These are phyloP conservation scores for Shargacucullia verbasci DNA, from an alignment of 2,888 invertebrate species.

Conservation along the genomic window DNA sequence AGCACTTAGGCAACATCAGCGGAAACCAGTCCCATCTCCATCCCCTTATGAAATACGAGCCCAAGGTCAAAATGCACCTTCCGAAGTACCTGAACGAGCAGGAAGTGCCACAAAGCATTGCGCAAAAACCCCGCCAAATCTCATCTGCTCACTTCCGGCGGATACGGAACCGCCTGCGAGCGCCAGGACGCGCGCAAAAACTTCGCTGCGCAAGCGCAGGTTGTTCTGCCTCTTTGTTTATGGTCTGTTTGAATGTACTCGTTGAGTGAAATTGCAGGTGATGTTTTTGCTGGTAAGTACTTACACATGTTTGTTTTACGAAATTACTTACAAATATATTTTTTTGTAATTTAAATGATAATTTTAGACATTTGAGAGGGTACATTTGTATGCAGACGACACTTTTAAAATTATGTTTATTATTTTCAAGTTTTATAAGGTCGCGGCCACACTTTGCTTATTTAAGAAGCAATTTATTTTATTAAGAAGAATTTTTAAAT, in stretches of 20 bases:
- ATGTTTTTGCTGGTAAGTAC: constrained; percentile 30
- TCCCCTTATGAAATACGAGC: constrained; percentile 71
- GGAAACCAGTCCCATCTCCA: constrained; percentile 62
- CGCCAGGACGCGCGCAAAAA: constrained; percentile 57
- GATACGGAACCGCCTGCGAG: constrained; percentile 83
- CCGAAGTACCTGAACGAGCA: constrained; percentile 74
- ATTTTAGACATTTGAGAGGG: constrained; percentile 8
- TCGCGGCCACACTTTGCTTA: too few species aligned
- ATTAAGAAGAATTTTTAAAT: too few species aligned
- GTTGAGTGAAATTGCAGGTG: constrained; percentile 56
- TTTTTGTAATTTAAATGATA: constrained; percentile 40
- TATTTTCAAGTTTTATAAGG: not conserved
- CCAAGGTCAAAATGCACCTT: constrained; percentile 86
- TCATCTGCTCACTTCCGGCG: constrained; percentile 82
- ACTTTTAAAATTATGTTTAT: not conserved
- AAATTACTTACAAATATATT: constrained; percentile 22
- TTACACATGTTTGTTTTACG: constrained; percentile 36
- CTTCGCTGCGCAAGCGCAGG: constrained; percentile 68
- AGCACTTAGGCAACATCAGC: constrained; percentile 49
- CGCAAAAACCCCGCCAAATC: constrained; percentile 76
- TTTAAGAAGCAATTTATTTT: too few species aligned
- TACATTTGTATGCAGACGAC: not conserved
- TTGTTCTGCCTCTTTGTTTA: constrained; percentile 61
- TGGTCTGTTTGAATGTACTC: constrained; percentile 44
- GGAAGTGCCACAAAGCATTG: constrained; percentile 75